A percentile compares a stretch with the other conserved stretches of the same genome.
Evolutionary conservation across 2,797 vertebrate genomes (phyloP).

Genomic region (Perodicticus potto): DNA sequence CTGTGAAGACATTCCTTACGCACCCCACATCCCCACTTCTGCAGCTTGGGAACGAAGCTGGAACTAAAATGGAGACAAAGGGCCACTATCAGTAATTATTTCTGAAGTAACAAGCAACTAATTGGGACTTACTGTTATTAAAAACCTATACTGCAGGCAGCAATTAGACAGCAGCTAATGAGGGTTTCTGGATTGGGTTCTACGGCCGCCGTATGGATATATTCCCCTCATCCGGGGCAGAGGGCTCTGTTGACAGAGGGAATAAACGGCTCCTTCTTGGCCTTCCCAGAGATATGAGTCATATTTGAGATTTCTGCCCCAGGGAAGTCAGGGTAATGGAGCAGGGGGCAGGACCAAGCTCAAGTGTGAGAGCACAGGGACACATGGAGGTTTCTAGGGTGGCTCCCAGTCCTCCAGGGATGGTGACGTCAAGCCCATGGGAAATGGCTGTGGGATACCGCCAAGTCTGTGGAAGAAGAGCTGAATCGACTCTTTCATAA

Average conservation of each 20-base stretch:
- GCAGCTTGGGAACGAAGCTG: slow-evolving; percentile 51
- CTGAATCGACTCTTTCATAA: background rate
- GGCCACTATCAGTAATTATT: slow-evolving; percentile 73
- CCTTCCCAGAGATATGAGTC: slow-evolving; percentile 50
- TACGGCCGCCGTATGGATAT: background rate
- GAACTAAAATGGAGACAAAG: slow-evolving; percentile 72
- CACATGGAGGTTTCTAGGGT: background rate
- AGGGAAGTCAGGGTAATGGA: background rate
- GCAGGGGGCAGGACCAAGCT: background rate
- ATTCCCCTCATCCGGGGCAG: background rate
- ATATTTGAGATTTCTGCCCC: slow-evolving; percentile 43
- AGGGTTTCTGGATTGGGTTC: slow-evolving; percentile 21
- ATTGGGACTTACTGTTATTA: slow-evolving; percentile 79
- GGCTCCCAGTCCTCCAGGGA: background rate
- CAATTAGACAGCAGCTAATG: slow-evolving; percentile 68
- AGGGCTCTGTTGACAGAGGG: slow-evolving; percentile 15
- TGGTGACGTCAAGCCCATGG: background rate
- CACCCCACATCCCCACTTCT: background rate
- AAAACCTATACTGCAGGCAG: slow-evolving; percentile 67
- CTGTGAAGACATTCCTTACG: background rate
- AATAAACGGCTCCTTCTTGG: slow-evolving; percentile 40
- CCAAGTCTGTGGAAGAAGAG: background rate
- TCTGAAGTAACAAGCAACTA: slow-evolving; percentile 80
- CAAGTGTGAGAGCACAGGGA: background rate
- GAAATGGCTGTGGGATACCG: background rate